Evolutionary conservation across 2,888 invertebrate species (phyloP), one percentile per base, ranked within the genome.

Genomic region (Spilosoma lubricipeda): DNA sequence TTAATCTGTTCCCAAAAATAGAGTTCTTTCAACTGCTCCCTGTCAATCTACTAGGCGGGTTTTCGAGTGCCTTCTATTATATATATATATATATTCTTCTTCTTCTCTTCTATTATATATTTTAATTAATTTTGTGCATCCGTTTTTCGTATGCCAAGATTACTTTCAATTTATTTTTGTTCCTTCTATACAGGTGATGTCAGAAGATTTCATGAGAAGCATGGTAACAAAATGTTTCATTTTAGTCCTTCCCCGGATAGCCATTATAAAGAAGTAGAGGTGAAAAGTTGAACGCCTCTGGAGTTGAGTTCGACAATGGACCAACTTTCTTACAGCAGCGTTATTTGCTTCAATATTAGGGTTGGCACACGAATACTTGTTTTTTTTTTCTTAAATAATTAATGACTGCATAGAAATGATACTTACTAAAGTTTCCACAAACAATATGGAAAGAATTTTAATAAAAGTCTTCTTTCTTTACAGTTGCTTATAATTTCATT

Each of bases 281-380:
- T 67, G 75, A 71, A 84, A 79, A 82, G 73, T 84, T 82, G 76
- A 67, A 75, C 82, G 76, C 75, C 82, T 82, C 33, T 48, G 56
- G 69, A 67, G 67, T n/a, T 59, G 74, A 76, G 71, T 76, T 74
- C 78, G 64, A 82, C 78, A 80, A 82, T 80, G 80, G 82, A 74
- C 70, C 64, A 84, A 82, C 75, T 82, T 82, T 82, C 84, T 82
- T 80, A 79, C 63, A 67, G 74, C 63, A 67, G 74, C 67, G 71
- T 82, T 82, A 78, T 84, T 82, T 84, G 82, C 45, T 66, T 18
- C 64, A 48, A 67, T 9, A 36, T 18, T 78, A 84, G 85, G 85
- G 85, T 3, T 84, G 84, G 3, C 48, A 33, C 23, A 48, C 15
- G 11, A 15, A 69, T 59, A 33, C 52, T 72, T 59, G 2, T 56